A percentile compares a stretch with the other conserved stretches of the same genome.
Conservation (phyloP, 1,140 invertebrate species). For the Drosophila nigrodunni region DNA sequence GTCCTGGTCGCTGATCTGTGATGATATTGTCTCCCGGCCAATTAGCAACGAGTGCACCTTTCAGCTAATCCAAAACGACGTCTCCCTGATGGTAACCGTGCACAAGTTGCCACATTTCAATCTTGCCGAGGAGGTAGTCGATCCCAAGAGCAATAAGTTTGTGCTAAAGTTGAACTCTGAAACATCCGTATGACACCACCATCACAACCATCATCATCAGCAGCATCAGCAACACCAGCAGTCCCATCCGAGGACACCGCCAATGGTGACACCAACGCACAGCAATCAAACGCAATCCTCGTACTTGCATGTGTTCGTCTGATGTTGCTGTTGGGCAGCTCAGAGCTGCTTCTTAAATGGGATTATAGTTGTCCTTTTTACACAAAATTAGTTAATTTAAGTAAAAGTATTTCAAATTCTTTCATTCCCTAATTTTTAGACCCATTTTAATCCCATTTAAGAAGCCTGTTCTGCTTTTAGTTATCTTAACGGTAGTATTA, state of each 20-base stretch:
- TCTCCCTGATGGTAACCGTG: constrained; percentile 95
- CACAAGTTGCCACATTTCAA: constrained; percentile 95
- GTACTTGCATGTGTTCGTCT: constrained; percentile 81
- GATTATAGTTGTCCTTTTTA: not conserved
- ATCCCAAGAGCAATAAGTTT: constrained; percentile 97
- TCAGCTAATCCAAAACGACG: constrained; percentile 96
- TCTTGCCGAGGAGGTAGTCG: constrained; percentile 97
- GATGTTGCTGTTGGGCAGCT: constrained; percentile 11
- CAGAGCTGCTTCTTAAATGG: not conserved
- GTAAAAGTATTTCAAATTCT: not conserved
- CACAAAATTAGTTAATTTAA: constrained; percentile 23
- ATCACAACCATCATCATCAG: constrained; percentile 28
- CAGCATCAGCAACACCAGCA: constrained; percentile 9
- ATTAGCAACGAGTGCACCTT: constrained; percentile 93
- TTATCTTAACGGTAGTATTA: constrained; percentile 9
- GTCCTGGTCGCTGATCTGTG: constrained; percentile 97
- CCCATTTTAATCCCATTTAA: not conserved
- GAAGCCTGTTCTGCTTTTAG: not conserved
- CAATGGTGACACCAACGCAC: constrained; percentile 73
- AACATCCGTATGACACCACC: constrained; percentile 93
- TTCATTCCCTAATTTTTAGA: not conserved
- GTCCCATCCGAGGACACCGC: constrained; percentile 40
- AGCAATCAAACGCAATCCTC: constrained; percentile 82
- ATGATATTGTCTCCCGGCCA: constrained; percentile 93
- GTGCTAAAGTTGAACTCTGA: constrained; percentile 97